Base-by-base conservation (phyloP, 2,797 vertebrate genomes). In the Calcarius lapponicus region DNA sequence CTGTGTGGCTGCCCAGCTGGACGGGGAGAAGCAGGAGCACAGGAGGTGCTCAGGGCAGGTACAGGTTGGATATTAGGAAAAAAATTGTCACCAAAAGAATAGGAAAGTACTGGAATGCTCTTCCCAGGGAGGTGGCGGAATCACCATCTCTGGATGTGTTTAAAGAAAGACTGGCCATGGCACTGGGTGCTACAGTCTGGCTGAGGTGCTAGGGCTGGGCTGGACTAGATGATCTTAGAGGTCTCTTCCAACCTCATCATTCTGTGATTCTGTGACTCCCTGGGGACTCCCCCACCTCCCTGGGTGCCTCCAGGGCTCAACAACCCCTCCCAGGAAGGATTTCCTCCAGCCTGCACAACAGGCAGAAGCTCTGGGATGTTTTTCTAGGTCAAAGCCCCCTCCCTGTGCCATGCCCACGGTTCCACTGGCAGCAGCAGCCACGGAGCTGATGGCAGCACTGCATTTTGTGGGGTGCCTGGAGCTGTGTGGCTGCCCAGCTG, bases 391-490 rank as follows among this genome's bases (percentile, higher is more conserved):
- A 8, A 24, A 80, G 34, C 58, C 57, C 56, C 25, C 28, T 26
- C 64, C 31, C 60, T 0, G 2, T 21, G 64, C 84, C 3, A 1
- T 24, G 66, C 6, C 48, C 54, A 2, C 11, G 76, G 73, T 51
- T 80, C 50, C 45, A 20, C 18, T 10, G 28, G 66, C 26, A 2
- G 62, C 60, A 48, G 57, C 40, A 29, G 14, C 83, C 48, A 6
- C 0, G 0, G 47, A 21, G 25, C 7, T 78, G 15, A 80, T 31
- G 5, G 10, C 31, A 31, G 2, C 47, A 3, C 13, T n/a, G 67
- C 3, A 0, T 50, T 56, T 15, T 11, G 28, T 4, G 47, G 48
- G 45, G 5, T 3, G 21, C 56, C 76, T 57, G 17, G 32, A 42
- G 32, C 29, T 3, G 48, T 7, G 34, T 12, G 32, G 18, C 14